Evolutionary conservation across 2,797 vertebrate species (phyloP).

Genomic region (Dicrostonyx torquatus): DNA sequence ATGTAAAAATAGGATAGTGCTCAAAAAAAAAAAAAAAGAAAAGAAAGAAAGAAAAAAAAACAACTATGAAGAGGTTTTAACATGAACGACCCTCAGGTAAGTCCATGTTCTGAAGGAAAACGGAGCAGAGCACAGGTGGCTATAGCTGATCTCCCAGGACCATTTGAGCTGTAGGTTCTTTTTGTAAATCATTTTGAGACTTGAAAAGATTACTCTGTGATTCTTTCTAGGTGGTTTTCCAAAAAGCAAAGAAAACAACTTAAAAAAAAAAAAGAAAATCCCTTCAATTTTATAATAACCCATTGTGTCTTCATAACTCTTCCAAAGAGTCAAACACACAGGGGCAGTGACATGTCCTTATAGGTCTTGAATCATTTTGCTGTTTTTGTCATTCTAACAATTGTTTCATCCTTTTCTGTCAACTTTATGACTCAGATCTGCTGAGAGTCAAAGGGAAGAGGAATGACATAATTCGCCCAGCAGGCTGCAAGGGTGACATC

Average conservation of each 20-base stretch:
- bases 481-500: neutral
- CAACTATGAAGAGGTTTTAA: no score
- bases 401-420: accelerated
- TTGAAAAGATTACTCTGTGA: neutral
- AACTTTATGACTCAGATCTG: no score
- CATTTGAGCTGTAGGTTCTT: neutral
- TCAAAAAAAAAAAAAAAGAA: neutral
- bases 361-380: neutral
- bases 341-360: accelerated
- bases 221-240: neutral
- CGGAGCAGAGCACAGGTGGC: neutral
- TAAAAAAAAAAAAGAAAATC: no score
- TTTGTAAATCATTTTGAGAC: neutral
- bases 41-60: no score
- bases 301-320: accelerated
- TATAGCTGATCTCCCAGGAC: accelerated
- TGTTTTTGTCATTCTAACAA: no score
- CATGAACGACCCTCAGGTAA: neutral
- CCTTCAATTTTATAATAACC: neutral
- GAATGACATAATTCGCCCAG: accelerated
- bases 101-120: neutral
- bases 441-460: neutral
- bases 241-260: neutral
- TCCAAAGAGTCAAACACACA: accelerated
- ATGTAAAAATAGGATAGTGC: no score